Evolutionary conservation across 2,888 invertebrate species (phyloP).

Genomic region (Melieria omissa): DNA sequence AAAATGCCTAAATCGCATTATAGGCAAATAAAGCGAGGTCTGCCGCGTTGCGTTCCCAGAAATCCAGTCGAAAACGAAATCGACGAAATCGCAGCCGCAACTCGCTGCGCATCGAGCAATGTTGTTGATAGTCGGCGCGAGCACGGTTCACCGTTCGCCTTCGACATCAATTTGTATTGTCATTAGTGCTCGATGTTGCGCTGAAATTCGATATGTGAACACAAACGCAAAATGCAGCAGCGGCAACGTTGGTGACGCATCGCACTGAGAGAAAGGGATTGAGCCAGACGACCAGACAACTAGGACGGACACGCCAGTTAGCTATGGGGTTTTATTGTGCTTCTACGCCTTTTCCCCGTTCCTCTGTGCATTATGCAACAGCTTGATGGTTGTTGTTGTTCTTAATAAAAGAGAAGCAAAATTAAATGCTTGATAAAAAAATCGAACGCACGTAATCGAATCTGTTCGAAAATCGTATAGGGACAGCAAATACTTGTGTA

Average conservation of each 20-base stretch:
- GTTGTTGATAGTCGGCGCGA: neutral
- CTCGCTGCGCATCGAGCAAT: neutral
- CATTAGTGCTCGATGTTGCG: slow-evolving; percentile 34
- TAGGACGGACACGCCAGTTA: neutral
- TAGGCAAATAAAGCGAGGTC: neutral
- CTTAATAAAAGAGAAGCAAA: neutral
- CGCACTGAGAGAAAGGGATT: neutral
- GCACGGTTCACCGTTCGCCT: too few relatives aligned
- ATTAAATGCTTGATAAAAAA: too few relatives aligned
- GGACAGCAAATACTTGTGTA: too few relatives aligned
- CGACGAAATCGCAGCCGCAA: neutral
- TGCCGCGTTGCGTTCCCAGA: slow-evolving; percentile 37
- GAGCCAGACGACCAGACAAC: neutral
- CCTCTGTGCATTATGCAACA: neutral
- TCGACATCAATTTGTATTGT: slow-evolving; percentile 39
- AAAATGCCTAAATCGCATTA: slow-evolving; percentile 12
- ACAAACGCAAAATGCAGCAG: slow-evolving; percentile 14
- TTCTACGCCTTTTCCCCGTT: neutral
- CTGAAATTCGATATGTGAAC: slow-evolving; percentile 44
- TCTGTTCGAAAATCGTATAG: too few relatives aligned
- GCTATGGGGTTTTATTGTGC: neutral
- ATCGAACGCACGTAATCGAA: too few relatives aligned
- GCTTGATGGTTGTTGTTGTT: neutral
- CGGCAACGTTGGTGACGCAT: neutral
- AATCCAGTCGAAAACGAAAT: slow-evolving; percentile 30